phyloP scores from a whole-genome alignment of 2,113 vertebrate species.

The Brachirus orientalis region DNA sequence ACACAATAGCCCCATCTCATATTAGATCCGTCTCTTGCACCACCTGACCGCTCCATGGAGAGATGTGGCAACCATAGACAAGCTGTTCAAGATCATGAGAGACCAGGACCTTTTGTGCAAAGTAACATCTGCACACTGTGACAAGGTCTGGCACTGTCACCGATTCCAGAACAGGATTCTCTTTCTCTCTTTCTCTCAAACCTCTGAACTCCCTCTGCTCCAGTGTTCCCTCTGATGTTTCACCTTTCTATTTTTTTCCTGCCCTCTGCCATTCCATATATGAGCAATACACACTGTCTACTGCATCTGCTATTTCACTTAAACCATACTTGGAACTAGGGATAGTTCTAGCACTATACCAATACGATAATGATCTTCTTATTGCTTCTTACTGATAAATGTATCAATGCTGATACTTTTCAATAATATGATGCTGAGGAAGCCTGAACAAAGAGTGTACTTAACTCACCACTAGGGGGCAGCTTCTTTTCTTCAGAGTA shows the following conservation, averaged over 20 bases:
- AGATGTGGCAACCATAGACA: constrained; percentile 49
- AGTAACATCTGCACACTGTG: constrained; percentile 61
- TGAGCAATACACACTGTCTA: constrained; percentile 33
- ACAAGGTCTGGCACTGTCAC: constrained; percentile 37
- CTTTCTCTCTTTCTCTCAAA: constrained; percentile 9
- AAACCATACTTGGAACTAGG: too few species aligned
- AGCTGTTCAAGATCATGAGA: constrained; percentile 68
- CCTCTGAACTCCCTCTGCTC: constrained; percentile 33
- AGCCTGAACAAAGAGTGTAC: too few species aligned
- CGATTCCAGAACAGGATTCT: neutral
- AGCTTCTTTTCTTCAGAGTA: too few species aligned
- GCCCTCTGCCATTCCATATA: neutral
- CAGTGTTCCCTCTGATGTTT: constrained; percentile 3
- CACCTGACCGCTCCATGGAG: constrained; percentile 63
- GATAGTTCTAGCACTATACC: too few species aligned
- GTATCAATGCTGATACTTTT: too few species aligned
- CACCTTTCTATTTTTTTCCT: neutral
- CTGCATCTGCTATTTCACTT: too few species aligned
- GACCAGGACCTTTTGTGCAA: constrained; percentile 54
- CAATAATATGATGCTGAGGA: too few species aligned
- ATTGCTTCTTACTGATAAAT: neutral
- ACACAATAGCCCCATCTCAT: constrained; percentile 64
- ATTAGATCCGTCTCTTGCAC: constrained; percentile 56
- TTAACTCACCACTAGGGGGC: too few species aligned
- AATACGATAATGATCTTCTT: too few species aligned